Percentiles rank a stretch among this genome's conserved stretches.
phyloP scores from a whole-genome alignment of 2,113 vertebrate species.

The Odobenus rosmarus region DNA sequence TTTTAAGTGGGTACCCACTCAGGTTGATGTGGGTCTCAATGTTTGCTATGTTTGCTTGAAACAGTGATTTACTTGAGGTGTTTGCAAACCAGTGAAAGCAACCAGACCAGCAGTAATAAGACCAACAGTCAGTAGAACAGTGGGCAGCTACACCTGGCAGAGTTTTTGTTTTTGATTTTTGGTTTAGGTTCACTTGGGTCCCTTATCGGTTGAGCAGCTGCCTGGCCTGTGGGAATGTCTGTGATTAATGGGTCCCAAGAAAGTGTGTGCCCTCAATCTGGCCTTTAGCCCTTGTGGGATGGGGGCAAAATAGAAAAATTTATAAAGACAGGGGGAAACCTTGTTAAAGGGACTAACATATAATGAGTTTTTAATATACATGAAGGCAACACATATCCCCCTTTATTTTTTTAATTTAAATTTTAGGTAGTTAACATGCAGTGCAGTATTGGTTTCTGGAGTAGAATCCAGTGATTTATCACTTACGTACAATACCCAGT shows the following conservation, averaged over 20 bases:
- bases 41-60: not conserved
- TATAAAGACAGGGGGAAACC: not conserved
- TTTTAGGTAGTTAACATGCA: not conserved
- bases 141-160: not conserved
- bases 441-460: not conserved
- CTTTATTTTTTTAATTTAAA: not conserved
- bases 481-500: not conserved
- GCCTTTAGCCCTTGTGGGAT: not conserved
- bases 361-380: not conserved
- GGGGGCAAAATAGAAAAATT: not conserved
- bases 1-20: not conserved
- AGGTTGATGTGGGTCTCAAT: not conserved
- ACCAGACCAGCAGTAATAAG: not conserved
- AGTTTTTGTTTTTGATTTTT: not conserved
- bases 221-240: not conserved
- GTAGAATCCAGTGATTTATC: not conserved
- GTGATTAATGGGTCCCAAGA: not conserved
- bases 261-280: not conserved
- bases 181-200: not conserved
- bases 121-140: too few relatives aligned
- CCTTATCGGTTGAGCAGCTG: not conserved
- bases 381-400: not conserved
- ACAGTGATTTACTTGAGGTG: not conserved
- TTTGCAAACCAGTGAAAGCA: not conserved
- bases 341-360: not conserved